A percentile compares a stretch with the other conserved stretches of the same genome.
Conservation (phyloP, 2,797 vertebrate genomes). For the Zenarchopterus dispar region DNA sequence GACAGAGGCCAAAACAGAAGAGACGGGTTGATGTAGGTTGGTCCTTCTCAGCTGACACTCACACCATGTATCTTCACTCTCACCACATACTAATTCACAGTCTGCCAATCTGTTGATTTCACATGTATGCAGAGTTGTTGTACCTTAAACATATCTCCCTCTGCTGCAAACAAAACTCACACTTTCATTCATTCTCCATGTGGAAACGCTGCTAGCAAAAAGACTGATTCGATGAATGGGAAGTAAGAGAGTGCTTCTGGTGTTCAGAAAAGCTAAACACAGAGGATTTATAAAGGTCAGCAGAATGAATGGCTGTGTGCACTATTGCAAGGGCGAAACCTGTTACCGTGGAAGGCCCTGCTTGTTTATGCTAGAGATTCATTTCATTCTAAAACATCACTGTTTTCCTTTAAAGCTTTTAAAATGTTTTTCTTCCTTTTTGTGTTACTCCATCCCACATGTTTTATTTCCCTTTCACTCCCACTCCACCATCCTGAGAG, state of each 20-base stretch:
- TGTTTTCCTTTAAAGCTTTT: background rate
- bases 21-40: constrained; percentile 48
- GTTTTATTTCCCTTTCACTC: constrained; percentile 6
- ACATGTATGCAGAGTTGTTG: too few relatives aligned
- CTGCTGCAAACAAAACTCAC: too few relatives aligned
- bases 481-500: constrained; percentile 12
- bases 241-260: constrained; percentile 39
- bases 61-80: background rate
- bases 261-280: constrained; percentile 20
- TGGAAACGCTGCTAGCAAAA: constrained; percentile 28
- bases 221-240: constrained; percentile 24
- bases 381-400: constrained; percentile 5
- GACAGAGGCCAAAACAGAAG: constrained; percentile 42
- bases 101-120: too few relatives aligned
- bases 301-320: constrained; percentile 30
- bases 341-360: constrained; percentile 12
- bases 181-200: constrained; percentile 1
- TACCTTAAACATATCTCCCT: too few relatives aligned
- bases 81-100: background rate
- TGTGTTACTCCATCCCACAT: constrained; percentile 3
- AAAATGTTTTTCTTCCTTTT: constrained; percentile 6
- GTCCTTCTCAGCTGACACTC: constrained; percentile 10
- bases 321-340: constrained; percentile 18
- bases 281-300: constrained; percentile 58
- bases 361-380: constrained; percentile 12